These are phyloP conservation scores for Stenolophus ochropezus DNA, from an alignment of 2,888 invertebrate species.

Conservation along the genomic window DNA sequence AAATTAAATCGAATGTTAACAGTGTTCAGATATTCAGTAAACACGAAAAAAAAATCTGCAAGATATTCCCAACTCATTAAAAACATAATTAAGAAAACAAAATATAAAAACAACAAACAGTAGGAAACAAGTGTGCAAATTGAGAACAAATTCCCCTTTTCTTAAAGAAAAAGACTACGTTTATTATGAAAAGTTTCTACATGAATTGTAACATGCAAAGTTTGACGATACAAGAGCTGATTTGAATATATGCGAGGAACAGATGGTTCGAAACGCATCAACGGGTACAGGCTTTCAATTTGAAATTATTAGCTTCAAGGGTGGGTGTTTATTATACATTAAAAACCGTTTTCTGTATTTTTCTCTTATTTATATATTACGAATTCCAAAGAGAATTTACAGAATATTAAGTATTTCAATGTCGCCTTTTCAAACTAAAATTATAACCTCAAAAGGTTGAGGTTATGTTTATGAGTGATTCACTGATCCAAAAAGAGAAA, in stretches of 20 bases:
- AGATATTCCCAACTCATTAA: constrained; percentile 36
- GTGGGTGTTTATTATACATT: too few species aligned
- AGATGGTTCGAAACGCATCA: constrained; percentile 24
- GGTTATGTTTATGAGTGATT: neutral
- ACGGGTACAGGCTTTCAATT: neutral
- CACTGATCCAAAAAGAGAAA: neutral
- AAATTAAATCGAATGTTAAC: neutral
- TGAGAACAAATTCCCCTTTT: constrained; percentile 8
- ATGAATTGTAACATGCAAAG: constrained; percentile 26
- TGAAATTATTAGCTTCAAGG: neutral
- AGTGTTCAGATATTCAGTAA: neutral
- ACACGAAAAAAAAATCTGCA: neutral
- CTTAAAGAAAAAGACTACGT: constrained; percentile 16
- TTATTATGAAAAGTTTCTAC: constrained; percentile 50
- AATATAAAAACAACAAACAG: constrained; percentile 32
- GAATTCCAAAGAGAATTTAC: too few species aligned
- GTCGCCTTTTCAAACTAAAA: too few species aligned
- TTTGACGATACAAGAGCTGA: constrained; percentile 29
- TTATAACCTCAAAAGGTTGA: neutral
- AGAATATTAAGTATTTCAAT: too few species aligned
- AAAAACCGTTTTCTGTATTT: too few species aligned
- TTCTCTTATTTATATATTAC: too few species aligned
- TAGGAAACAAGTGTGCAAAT: neutral
- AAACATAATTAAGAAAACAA: constrained; percentile 32
- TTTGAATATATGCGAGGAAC: constrained; percentile 50